A percentile compares a stretch with the other conserved stretches of the same genome.
Conservation (phyloP, 2,797 vertebrate species). For the Mus minutoides region DNA sequence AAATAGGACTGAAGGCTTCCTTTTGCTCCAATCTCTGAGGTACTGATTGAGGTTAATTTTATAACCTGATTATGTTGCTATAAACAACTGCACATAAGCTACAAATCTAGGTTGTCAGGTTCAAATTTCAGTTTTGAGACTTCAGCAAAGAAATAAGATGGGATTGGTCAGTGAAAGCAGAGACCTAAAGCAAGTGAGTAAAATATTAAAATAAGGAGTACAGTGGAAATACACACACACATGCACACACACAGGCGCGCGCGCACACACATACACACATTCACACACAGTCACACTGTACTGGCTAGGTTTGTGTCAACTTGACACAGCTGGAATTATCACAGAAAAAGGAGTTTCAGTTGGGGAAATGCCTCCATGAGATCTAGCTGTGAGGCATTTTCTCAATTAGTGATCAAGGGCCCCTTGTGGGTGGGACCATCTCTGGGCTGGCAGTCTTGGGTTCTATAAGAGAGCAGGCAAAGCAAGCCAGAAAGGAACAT, state of each 20-base stretch:
- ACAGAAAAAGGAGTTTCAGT: too few species aligned
- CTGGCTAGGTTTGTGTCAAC: too few species aligned
- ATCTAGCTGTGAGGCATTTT: too few species aligned
- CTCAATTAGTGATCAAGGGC: too few species aligned
- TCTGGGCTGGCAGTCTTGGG: too few species aligned
- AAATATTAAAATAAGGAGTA: neutral
- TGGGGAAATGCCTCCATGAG: too few species aligned
- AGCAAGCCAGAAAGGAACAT: too few species aligned
- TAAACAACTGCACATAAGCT: neutral
- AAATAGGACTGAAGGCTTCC: conserved; percentile 4
- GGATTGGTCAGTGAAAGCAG: neutral
- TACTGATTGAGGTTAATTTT: conserved; percentile 13
- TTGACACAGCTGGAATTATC: too few species aligned
- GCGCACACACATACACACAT: neutral
- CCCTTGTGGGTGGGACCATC: too few species aligned
- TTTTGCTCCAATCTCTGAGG: neutral
- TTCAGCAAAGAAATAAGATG: neutral
- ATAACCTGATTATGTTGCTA: neutral
- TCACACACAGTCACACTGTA: too few species aligned
- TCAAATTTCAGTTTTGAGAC: neutral
- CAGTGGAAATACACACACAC: neutral
- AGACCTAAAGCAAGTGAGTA: neutral
- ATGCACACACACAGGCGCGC: too few species aligned
- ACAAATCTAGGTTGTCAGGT: neutral
- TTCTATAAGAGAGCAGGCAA: too few species aligned